Percentiles rank a stretch among this genome's conserved stretches.
These are phyloP conservation scores for Lacerta bilineata DNA, from an alignment of 2,797 vertebrate species.

Conservation along the genomic window DNA sequence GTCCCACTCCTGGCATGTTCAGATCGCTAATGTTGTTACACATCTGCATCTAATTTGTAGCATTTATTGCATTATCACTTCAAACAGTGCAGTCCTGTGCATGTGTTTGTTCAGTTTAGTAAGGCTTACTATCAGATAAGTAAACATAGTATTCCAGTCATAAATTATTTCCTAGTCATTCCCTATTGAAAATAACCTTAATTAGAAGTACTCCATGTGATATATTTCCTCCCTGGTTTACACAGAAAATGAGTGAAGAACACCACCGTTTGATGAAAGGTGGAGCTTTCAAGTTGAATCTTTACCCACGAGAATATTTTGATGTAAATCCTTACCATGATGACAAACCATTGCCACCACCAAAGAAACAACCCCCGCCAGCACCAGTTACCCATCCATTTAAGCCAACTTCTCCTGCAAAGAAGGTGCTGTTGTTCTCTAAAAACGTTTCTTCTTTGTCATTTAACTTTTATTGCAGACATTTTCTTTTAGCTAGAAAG, in stretches of 20 bases:
- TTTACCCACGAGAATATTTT: conserved; percentile 88
- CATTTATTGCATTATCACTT: background rate
- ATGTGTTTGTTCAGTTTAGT: background rate
- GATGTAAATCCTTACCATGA: conserved; percentile 85
- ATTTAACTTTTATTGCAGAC: background rate
- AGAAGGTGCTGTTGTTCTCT: conserved; percentile 78
- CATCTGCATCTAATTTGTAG: background rate
- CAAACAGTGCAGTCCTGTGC: background rate
- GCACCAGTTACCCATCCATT: conserved; percentile 75
- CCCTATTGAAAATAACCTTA: conserved; percentile 23
- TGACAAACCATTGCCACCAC: conserved; percentile 80
- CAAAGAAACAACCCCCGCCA: conserved; percentile 70
- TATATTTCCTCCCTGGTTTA: conserved; percentile 62
- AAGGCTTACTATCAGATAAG: background rate
- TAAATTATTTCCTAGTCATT: conserved; percentile 12
- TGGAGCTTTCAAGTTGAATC: conserved; percentile 86
- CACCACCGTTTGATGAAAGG: conserved; percentile 84
- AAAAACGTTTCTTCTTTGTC: background rate
- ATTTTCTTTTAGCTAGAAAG: conserved; percentile 2
- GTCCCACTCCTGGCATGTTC: background rate
- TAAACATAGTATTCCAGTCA: background rate
- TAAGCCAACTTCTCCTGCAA: conserved; percentile 87
- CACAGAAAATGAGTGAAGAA: conserved; percentile 79
- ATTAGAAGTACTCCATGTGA: background rate
- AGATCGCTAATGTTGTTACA: background rate